Evolutionary conservation across 2,113 vertebrate genomes (phyloP).

Genomic region (Nothobranchius kuhntae): DNA sequence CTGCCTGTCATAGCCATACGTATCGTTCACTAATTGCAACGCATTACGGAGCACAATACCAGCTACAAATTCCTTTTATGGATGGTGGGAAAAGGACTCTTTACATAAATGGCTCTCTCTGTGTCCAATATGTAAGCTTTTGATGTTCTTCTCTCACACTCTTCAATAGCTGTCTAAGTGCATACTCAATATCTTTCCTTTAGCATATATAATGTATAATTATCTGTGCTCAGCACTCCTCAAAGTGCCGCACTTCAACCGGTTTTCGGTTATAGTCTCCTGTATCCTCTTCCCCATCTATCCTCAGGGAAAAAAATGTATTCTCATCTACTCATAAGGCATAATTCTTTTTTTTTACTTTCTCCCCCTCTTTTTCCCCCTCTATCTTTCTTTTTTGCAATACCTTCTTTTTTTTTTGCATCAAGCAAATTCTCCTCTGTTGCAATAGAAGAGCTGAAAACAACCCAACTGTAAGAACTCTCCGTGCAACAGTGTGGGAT

Average conservation of each 20-base stretch:
- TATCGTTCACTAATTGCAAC: slow-evolving; percentile 30
- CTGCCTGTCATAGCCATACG: slow-evolving; percentile 26
- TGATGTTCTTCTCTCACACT: slow-evolving; percentile 48
- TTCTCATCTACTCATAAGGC: slow-evolving; percentile 44
- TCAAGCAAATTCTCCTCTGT: slow-evolving; percentile 2
- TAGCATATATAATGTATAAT: slow-evolving; percentile 63
- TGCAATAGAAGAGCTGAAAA: neutral
- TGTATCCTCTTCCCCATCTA: slow-evolving; percentile 47
- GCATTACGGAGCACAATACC: slow-evolving; percentile 3
- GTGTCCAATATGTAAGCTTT: slow-evolving; percentile 33
- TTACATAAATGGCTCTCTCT: slow-evolving; percentile 34
- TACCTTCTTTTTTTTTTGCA: slow-evolving; percentile 3
- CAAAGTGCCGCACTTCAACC: slow-evolving; percentile 59
- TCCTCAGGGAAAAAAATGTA: slow-evolving; percentile 44
- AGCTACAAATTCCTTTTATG: slow-evolving; percentile 13
- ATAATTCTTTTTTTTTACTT: slow-evolving; percentile 25
- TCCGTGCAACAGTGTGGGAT: neutral
- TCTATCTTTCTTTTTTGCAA: neutral
- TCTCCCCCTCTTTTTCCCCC: slow-evolving; percentile 6
- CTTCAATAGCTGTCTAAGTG: slow-evolving; percentile 48
- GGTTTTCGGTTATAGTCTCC: slow-evolving; percentile 50
- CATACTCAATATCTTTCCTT: slow-evolving; percentile 54
- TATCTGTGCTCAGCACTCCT: slow-evolving; percentile 53
- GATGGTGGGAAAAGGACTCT: slow-evolving; percentile 19
- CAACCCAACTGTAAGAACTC: neutral